A percentile compares a stretch with the other conserved stretches of the same genome.
phyloP scores from a whole-genome alignment of 2,113 vertebrate species.

The Bubalus kerabau region DNA sequence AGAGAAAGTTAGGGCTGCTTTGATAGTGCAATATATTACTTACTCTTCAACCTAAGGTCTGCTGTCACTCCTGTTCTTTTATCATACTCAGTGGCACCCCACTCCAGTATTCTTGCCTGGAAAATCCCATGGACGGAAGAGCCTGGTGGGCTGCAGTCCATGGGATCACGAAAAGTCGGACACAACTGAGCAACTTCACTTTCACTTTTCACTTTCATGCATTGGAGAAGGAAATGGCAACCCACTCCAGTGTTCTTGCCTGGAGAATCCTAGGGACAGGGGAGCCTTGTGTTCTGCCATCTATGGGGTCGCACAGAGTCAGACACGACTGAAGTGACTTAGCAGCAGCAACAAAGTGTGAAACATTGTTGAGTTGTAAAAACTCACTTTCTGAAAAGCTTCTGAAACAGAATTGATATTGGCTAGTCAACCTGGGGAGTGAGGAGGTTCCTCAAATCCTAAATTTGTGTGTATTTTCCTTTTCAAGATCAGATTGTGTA shows the following conservation, averaged over 20 bases:
- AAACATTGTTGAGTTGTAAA: background rate
- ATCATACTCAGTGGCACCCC: background rate
- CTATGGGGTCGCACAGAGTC: no score
- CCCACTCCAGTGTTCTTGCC: no score
- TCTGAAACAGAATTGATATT: background rate
- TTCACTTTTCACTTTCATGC: no score
- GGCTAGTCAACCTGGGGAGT: background rate
- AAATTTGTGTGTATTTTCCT: slow-evolving; percentile 54
- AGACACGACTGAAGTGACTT: no score
- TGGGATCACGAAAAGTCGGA: no score
- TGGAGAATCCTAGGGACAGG: no score
- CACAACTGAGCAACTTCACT: no score
- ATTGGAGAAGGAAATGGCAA: no score
- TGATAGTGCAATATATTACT: background rate
- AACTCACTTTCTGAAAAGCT: background rate
- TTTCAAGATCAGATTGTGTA: slow-evolving; percentile 94
- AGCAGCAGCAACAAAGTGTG: background rate
- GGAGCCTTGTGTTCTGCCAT: no score
- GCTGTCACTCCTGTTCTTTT: background rate
- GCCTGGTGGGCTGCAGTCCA: no score
- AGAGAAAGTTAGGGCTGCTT: background rate
- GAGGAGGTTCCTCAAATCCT: background rate
- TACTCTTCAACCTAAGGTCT: background rate
- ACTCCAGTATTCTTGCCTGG: no score
- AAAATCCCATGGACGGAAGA: no score